A percentile compares a stretch with the other conserved stretches of the same genome.
Conservation (phyloP, 2,797 vertebrate species). For the Scolopax rusticola region DNA sequence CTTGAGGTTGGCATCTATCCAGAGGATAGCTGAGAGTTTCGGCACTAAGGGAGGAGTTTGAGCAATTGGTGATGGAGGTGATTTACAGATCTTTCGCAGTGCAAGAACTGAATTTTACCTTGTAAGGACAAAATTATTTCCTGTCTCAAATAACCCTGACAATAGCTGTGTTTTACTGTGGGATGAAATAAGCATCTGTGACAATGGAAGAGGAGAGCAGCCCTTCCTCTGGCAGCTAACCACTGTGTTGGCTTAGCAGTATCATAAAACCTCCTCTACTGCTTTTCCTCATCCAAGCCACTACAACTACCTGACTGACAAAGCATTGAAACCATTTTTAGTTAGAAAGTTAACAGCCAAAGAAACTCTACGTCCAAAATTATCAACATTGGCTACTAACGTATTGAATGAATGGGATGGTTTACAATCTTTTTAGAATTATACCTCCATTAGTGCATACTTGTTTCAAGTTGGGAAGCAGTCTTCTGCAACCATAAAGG, state of each 20-base stretch:
- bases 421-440: background rate
- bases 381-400: background rate
- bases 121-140: background rate
- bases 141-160: background rate
- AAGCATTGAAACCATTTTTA: background rate
- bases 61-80: background rate
- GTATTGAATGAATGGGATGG: background rate
- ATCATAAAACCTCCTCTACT: background rate
- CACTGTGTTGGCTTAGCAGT: background rate
- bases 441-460: background rate
- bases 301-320: background rate
- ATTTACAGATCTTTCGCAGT: background rate
- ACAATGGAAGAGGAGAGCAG: background rate
- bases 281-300: background rate
- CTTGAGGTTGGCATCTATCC: background rate
- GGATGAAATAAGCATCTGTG: background rate
- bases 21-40: background rate
- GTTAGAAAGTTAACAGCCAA: background rate
- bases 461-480: background rate
- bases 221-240: background rate
- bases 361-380: background rate
- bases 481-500: background rate
- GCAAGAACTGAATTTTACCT: background rate
- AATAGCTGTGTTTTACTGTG: background rate
- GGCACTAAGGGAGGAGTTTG: background rate